A percentile compares a stretch with the other conserved stretches of the same genome.
phyloP scores from a whole-genome alignment of 2,888 invertebrate species.

The Caenorhabditis angaria region DNA sequence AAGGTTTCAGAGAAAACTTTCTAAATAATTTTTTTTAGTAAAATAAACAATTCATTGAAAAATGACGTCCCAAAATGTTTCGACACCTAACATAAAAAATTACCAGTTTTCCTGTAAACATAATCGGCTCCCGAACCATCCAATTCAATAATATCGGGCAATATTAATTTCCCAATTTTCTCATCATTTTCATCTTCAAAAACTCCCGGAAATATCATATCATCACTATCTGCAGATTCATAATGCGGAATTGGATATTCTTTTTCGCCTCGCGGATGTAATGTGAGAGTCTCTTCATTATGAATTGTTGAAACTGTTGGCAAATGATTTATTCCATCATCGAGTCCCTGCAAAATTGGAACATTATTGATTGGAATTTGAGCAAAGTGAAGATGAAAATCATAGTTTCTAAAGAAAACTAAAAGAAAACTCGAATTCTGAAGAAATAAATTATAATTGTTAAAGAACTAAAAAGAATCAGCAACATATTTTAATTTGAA shows the following conservation, averaged over 20 bases:
- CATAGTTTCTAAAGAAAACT: no score
- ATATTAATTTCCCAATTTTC: constrained; percentile 53
- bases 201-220: constrained; percentile 27
- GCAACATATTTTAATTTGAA: no score
- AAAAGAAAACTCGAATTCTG: no score
- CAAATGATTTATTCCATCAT: constrained; percentile 26
- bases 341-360: constrained; percentile 17
- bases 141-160: constrained; percentile 59
- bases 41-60: no score
- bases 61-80: no score
- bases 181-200: constrained; percentile 46
- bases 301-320: constrained; percentile 12
- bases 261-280: not conserved
- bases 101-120: constrained; percentile 26
- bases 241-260: not conserved
- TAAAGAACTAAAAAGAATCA: no score
- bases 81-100: not conserved
- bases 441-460: no score
- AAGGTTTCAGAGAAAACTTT: constrained; percentile 6
- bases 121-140: constrained; percentile 47
- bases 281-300: not conserved
- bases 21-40: no score
- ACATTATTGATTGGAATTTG: no score
- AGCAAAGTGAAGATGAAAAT: no score
- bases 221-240: not conserved